Base-by-base conservation (phyloP, 2,113 vertebrate species). In the Leuciscus idus region DNA sequence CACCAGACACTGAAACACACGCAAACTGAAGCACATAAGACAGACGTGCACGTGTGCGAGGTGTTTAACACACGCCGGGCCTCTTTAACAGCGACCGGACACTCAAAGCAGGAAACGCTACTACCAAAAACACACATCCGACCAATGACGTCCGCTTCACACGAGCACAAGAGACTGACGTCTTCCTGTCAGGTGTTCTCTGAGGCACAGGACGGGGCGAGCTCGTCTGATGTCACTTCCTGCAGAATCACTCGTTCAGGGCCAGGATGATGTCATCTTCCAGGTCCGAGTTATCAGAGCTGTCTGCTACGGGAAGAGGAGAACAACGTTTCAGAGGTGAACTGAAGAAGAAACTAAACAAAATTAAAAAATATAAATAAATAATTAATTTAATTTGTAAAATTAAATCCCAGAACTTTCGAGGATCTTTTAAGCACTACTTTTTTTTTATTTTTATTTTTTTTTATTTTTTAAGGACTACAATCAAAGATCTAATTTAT, bases 211-310 rank as follows among this genome's bases (percentile, higher is more conserved):
- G 73, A 46, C 19, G 55, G 57, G 43, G 59, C 36, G 70, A 70
- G 79, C 84, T 4, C 50, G 46, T 81, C 17, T 52, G 50, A 72
- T 10, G 66, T 4, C 8, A 3, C 64, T 46, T 36, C 50, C 10
- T 50, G 57, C 77, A 79, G 87, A 4, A 81, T 95, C 92, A 96
- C 89, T 95, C 93, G 73, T 96, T 96, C 87, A 96, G 92, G 86
- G 98, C 96, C 87, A 99, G 94, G 91, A 99, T 98, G 92, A 99
- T 98, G 94, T 99, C 98, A 72, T 99, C 98, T 94, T 99, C 98
- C 91, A 99, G 93, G 94, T 99, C 98, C 0, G 98, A 99, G 95
- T 97, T 99, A 93, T 98, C 98, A 0, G 97, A 98, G 94, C 96
- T 98, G 94, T 99, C 98, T 17, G 97, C 96, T 97, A 92, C 77